Conservation (phyloP, 2,797 vertebrate species). For the Acomys russatus region DNA sequence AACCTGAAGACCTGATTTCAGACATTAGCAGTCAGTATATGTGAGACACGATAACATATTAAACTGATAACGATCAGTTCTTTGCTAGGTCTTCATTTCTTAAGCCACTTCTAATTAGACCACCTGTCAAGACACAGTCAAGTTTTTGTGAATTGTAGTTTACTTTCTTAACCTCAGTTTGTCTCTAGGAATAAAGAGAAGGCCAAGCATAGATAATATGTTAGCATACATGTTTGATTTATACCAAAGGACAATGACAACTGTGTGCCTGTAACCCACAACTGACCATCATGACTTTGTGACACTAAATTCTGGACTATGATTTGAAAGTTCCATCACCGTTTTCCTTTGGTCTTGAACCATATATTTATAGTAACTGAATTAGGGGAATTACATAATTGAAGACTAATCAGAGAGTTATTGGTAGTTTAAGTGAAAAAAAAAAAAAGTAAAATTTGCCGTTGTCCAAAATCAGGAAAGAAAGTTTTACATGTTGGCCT, state of each 20-base stretch:
- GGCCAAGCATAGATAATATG: background rate
- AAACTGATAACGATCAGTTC: background rate
- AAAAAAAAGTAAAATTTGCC: background rate
- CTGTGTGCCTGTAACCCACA: background rate
- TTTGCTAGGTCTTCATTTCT: background rate
- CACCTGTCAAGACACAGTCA: background rate
- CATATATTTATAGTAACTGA: background rate
- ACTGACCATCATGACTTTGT: background rate
- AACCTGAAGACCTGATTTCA: background rate
- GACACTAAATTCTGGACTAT: background rate
- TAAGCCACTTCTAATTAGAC: background rate
- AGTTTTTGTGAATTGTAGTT: background rate
- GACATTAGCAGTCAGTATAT: background rate
- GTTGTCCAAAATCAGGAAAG: background rate
- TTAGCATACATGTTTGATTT: background rate
- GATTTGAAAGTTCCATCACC: background rate
- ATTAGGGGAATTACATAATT: background rate
- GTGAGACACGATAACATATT: background rate
- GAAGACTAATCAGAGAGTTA: background rate
- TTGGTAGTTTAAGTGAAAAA: background rate
- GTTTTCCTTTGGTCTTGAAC: background rate
- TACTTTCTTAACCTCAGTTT: background rate
- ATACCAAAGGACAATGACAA: background rate
- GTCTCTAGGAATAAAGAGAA: slow-evolving; percentile 6
- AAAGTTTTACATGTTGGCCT: background rate